Percentiles rank a stretch among this genome's conserved stretches.
Conservation (phyloP, 2,888 invertebrate species). For the Drosophila conformis region DNA sequence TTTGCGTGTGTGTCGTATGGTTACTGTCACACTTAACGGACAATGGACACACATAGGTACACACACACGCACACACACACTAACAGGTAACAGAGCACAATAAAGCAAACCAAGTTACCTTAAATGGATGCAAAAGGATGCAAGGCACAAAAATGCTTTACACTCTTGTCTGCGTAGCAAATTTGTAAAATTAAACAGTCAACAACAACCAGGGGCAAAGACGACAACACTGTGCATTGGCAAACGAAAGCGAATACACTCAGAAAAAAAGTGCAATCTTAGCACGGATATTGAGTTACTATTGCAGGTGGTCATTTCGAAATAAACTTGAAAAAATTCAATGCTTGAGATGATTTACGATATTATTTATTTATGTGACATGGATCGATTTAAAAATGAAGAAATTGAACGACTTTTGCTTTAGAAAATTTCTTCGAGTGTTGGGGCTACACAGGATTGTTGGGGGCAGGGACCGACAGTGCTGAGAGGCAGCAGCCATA, state of each 20-base stretch:
- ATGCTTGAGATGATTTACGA: background rate
- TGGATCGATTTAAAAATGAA: background rate
- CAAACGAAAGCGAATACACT: constrained; percentile 9
- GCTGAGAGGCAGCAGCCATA: constrained; percentile 62
- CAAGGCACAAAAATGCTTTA: constrained; percentile 63
- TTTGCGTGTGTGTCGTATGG: constrained; percentile 84
- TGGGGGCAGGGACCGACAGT: background rate
- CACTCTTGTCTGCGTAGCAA: constrained; percentile 76
- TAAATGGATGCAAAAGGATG: constrained; percentile 72
- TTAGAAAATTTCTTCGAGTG: background rate
- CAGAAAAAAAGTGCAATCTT: background rate
- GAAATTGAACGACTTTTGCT: background rate
- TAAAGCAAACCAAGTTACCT: constrained; percentile 57
- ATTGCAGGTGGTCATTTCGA: background rate
- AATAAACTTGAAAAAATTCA: background rate
- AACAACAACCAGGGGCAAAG: constrained; percentile 55
- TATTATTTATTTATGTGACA: background rate
- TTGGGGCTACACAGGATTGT: background rate
- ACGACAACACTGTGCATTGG: constrained; percentile 46
- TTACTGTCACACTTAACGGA: constrained; percentile 77
- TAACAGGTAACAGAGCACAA: constrained; percentile 27
- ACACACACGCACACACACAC: constrained; percentile 4
- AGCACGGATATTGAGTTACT: background rate
- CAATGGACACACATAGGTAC: constrained; percentile 45
- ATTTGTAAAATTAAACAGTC: constrained; percentile 81